Conservation (phyloP, 2,113 vertebrate genomes). For the Trematocara macrostoma region DNA sequence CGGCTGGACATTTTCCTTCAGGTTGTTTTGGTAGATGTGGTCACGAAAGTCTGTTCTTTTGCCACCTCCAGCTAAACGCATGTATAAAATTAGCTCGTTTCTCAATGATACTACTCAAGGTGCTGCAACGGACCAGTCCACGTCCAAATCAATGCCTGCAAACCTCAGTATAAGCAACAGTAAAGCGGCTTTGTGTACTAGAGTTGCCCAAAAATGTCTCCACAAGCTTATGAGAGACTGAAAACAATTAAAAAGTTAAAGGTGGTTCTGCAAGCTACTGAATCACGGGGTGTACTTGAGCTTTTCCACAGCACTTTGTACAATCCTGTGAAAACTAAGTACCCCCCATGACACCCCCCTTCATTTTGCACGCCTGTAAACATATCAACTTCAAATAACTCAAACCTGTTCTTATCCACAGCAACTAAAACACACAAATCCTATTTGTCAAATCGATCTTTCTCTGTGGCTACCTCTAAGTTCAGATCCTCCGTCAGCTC, state of each 20-base stretch:
- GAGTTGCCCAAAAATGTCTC: background rate
- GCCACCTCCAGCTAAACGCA: background rate
- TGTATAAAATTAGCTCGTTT: accelerated
- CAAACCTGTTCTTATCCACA: background rate
- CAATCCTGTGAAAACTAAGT: background rate
- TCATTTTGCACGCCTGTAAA: background rate
- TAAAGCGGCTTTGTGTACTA: accelerated
- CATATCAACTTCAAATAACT: accelerated
- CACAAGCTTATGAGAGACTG: background rate
- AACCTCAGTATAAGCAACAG: background rate
- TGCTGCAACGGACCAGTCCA: background rate
- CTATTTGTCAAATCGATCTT: too few relatives aligned
- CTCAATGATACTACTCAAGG: accelerated
- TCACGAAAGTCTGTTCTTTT: background rate
- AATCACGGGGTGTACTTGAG: too few relatives aligned
- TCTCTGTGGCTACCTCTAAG: too few relatives aligned
- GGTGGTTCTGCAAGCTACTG: background rate
- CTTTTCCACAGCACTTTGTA: background rate
- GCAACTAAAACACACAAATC: background rate
- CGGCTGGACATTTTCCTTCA: background rate
- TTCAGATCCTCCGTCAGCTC: too few relatives aligned
- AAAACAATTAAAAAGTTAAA: background rate
- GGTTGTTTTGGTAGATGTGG: background rate
- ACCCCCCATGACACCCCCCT: background rate
- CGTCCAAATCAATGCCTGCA: background rate